Conservation (phyloP, 1,140 invertebrate species). For the Zaprionus vittiger region DNA sequence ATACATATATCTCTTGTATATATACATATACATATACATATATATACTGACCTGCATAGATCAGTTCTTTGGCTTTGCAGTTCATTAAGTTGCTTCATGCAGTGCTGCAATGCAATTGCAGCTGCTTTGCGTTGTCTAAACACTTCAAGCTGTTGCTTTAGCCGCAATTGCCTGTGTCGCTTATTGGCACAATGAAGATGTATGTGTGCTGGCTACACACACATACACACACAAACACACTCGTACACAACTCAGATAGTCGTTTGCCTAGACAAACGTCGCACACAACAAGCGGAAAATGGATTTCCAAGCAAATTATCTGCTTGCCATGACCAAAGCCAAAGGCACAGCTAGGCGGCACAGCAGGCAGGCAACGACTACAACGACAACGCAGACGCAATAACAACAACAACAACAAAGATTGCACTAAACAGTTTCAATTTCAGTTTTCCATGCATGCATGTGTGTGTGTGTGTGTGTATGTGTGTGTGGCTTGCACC, state of each 20-base stretch:
- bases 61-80: conserved; percentile 3
- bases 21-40: not conserved
- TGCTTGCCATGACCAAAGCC: conserved; percentile 52
- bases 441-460: conserved; percentile 53
- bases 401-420: conserved; percentile 50
- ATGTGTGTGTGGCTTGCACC: conserved; percentile 6
- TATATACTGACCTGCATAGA: not conserved
- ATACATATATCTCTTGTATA: not conserved
- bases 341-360: conserved; percentile 15
- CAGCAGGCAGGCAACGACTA: conserved; percentile 11
- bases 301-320: conserved; percentile 82
- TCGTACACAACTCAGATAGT: conserved; percentile 13
- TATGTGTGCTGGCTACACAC: conserved; percentile 4
- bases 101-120: not conserved
- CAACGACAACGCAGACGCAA: conserved; percentile 19
- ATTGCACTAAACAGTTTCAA: conserved; percentile 73
- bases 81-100: conserved; percentile 5
- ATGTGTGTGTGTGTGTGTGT: conserved; percentile 18
- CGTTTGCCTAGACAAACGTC: conserved; percentile 35
- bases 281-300: conserved; percentile 73
- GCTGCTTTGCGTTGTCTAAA: conserved; percentile 11
- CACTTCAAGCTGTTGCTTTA: conserved; percentile 26
- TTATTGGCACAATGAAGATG: conserved; percentile 44
- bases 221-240: conserved; percentile 21
- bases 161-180: conserved; percentile 23